Evolutionary conservation across 2,888 invertebrate genomes (phyloP).

Genomic region (Drosophila seclusa): DNA sequence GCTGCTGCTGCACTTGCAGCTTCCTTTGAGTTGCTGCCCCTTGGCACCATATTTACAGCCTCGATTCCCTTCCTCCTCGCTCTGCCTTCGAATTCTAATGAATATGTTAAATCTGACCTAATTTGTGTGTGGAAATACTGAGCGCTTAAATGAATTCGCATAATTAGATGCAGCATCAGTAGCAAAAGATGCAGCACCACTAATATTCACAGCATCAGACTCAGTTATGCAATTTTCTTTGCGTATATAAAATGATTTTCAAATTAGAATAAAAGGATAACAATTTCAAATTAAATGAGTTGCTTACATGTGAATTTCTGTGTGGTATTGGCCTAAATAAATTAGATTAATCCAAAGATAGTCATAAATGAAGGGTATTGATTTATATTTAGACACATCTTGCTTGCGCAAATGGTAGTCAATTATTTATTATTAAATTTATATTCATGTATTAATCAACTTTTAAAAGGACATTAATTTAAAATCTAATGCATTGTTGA

Average conservation of each 20-base stretch:
- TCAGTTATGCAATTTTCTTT: constrained; percentile 25
- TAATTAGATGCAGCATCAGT: constrained; percentile 71
- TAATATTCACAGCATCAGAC: constrained; percentile 28
- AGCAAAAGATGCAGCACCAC: not conserved
- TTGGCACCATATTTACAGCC: constrained; percentile 45
- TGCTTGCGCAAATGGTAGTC: not conserved
- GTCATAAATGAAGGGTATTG: not conserved
- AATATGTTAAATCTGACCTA: constrained; percentile 80
- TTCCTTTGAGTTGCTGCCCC: constrained; percentile 68
- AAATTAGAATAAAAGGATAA: not conserved
- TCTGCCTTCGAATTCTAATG: constrained; percentile 61
- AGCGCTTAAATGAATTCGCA: constrained; percentile 78
- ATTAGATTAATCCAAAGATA: not conserved
- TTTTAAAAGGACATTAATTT: not conserved
- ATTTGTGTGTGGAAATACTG: constrained; percentile 59
- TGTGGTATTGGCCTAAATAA: not conserved
- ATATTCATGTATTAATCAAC: not conserved
- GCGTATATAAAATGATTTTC: constrained; percentile 1
- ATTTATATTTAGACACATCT: not conserved
- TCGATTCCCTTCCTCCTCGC: not conserved
- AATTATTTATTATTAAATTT: not conserved
- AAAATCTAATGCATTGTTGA: constrained; percentile 24
- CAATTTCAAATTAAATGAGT: constrained; percentile 17
- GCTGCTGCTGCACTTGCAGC: constrained; percentile 40
- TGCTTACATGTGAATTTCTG: constrained; percentile 8